phyloP scores from a whole-genome alignment of 1,140 invertebrate genomes.

The Saxidomus purpurata region DNA sequence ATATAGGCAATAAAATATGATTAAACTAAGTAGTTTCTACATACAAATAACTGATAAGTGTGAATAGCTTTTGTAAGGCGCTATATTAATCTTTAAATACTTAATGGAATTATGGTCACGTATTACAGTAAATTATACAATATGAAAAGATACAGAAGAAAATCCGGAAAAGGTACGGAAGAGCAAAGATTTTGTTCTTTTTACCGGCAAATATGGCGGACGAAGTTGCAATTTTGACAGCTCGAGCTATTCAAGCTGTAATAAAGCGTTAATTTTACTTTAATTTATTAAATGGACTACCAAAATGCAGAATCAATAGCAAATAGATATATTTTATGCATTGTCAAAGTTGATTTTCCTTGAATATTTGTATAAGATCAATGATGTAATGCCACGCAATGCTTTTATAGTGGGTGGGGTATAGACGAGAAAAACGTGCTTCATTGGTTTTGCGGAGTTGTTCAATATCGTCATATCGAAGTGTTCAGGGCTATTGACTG shows the following conservation, averaged over 20 bases:
- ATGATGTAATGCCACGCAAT: constrained; percentile 32
- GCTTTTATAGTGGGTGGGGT: constrained; percentile 21
- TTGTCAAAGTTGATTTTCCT: too few relatives aligned
- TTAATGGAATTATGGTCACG: too few relatives aligned
- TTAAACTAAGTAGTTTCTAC: too few relatives aligned
- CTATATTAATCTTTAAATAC: too few relatives aligned
- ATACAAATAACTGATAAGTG: too few relatives aligned
- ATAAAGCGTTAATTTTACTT: neutral
- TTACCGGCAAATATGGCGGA: constrained; percentile 58
- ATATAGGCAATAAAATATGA: too few relatives aligned
- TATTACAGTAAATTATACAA: too few relatives aligned
- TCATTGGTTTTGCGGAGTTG: too few relatives aligned
- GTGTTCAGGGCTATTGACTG: too few relatives aligned
- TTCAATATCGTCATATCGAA: too few relatives aligned
- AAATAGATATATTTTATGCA: neutral
- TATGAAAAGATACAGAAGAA: too few relatives aligned
- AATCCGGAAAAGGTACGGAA: neutral
- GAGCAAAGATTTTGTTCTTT: neutral
- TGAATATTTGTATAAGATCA: neutral
- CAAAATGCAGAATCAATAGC: neutral
- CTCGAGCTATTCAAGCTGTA: constrained; percentile 63
- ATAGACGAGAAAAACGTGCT: neutral
- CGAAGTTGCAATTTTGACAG: constrained; percentile 65
- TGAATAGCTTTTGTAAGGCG: too few relatives aligned
- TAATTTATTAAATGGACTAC: neutral